Base-by-base conservation (phyloP, 2,113 vertebrate genomes). In the Oriolus oriolus region DNA sequence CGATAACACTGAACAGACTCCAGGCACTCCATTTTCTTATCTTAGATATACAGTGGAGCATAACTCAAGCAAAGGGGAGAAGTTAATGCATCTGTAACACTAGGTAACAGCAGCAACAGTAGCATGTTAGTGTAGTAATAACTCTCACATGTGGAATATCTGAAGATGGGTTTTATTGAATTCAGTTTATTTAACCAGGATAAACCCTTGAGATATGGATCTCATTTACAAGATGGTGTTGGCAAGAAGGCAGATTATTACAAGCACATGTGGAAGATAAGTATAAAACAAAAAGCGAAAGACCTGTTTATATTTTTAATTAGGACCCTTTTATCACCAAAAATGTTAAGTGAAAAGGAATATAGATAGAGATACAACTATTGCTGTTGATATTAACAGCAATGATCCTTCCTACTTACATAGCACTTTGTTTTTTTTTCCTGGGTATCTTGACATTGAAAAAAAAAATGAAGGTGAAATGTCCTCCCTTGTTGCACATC, bases 181-280 rank as follows among this genome's bases (percentile, higher is more conserved):
- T 97, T 97, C 95, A 96, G 97, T 98, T 98, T 98, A 98, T 98
- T 98, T 98, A 97, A 98, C 97, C 95, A 96, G 97, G 96, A 97
- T 97, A 97, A 98, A 97, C 96, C 87, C 96, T 97, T 87, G 94
- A 98, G 98, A 98, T 98, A 98, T 71, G 96, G 93, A 98, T 98
- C 98, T 97, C 98, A 98, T 98, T 98, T 98, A 98, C 98, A 98
- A 98, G 98, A 98, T 93, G 97, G 95, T 98, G 97, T 97, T 97
- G 97, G 97, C 96, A 96, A 97, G 95, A 96, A 97, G 93, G 98
- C 95, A 97, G 96, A 97, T 97, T 95, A 97, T 98, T 98, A 98
- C 97, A 98, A 98, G 97, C 90, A 97, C 95, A 97, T 97, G 96
- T 93, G 96, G 91, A 96, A 98, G 98, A 98, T 97, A 98, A 98